These are phyloP conservation scores for Hylaeus anthracinus DNA, from an alignment of 1,140 invertebrate genomes.

Conservation along the genomic window DNA sequence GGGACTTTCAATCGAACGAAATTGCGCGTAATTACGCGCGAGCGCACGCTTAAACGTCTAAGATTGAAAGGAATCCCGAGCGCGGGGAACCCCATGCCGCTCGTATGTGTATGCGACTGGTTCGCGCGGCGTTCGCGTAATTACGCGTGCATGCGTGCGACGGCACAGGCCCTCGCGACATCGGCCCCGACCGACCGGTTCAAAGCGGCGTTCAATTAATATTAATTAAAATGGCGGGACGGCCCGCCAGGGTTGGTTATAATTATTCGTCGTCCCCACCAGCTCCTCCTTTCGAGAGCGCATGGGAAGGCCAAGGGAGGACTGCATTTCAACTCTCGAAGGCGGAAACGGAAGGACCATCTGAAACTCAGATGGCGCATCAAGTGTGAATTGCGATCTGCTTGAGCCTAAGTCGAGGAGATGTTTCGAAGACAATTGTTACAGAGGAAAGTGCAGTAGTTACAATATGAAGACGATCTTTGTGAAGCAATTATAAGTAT, in stretches of 20 bases:
- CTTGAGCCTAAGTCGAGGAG: too few species aligned
- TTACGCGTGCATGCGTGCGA: conserved; percentile 65
- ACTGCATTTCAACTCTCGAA: not conserved
- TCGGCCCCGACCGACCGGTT: conserved; percentile 37
- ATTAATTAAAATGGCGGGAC: conserved; percentile 71
- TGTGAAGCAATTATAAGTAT: too few species aligned
- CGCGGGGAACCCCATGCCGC: conserved; percentile 15
- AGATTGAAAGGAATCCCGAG: conserved; percentile 69
- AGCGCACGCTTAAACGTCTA: conserved; percentile 57
- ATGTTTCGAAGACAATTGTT: too few species aligned
- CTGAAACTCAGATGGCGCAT: not conserved
- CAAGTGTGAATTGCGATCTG: too few species aligned
- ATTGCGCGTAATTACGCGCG: conserved; percentile 71
- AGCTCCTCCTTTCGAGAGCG: not conserved
- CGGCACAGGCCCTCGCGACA: conserved; percentile 50
- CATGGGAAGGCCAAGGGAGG: not conserved
- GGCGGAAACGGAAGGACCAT: not conserved
- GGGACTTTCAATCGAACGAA: conserved; percentile 68
- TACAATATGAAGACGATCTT: too few species aligned
- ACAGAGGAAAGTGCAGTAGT: too few species aligned
- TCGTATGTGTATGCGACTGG: conserved; percentile 28
- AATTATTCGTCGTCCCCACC: conserved; percentile 48
- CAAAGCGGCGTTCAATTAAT: conserved; percentile 71
- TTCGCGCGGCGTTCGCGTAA: conserved; percentile 56
- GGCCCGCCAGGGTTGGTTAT: conserved; percentile 41